A percentile compares a stretch with the other conserved stretches of the same genome.
Evolutionary conservation across 1,140 invertebrate genomes (phyloP).

Genomic region (Drosophila sulfurigaster): DNA sequence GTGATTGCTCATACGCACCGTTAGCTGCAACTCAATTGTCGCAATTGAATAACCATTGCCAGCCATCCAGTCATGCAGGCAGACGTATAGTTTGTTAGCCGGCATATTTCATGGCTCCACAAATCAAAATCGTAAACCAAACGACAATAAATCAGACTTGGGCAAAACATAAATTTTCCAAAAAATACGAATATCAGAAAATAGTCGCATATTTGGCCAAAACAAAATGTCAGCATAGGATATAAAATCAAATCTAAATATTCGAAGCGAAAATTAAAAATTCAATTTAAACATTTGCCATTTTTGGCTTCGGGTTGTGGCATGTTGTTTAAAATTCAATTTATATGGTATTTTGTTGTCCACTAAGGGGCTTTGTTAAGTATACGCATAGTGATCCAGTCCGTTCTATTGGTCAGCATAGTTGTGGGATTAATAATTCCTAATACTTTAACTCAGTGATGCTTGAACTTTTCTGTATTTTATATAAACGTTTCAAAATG

Average conservation of each 20-base stretch:
- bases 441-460: too few species aligned
- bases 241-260: slow-evolving; percentile 36
- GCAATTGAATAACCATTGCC: slow-evolving; percentile 62
- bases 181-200: neutral
- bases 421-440: too few species aligned
- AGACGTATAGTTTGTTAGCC: slow-evolving; percentile 5
- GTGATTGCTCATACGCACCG: slow-evolving; percentile 79
- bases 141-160: slow-evolving; percentile 27
- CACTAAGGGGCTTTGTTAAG: neutral
- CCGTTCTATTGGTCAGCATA: too few species aligned
- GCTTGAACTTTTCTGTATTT: neutral
- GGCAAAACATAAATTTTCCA: slow-evolving; percentile 12
- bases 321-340: neutral
- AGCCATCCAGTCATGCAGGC: neutral
- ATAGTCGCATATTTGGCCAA: slow-evolving; percentile 5
- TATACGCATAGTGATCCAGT: neutral
- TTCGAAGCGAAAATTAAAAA: slow-evolving; percentile 47
- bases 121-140: slow-evolving; percentile 39
- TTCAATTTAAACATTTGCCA: slow-evolving; percentile 65
- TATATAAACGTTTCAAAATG: slow-evolving; percentile 5
- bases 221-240: neutral
- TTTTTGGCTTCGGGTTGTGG: slow-evolving; percentile 27
- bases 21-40: slow-evolving; percentile 54
- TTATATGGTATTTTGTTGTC: too few species aligned
- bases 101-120: slow-evolving; percentile 36